phyloP scores from a whole-genome alignment of 2,888 invertebrate genomes.

The Hemaris fuciformis region DNA sequence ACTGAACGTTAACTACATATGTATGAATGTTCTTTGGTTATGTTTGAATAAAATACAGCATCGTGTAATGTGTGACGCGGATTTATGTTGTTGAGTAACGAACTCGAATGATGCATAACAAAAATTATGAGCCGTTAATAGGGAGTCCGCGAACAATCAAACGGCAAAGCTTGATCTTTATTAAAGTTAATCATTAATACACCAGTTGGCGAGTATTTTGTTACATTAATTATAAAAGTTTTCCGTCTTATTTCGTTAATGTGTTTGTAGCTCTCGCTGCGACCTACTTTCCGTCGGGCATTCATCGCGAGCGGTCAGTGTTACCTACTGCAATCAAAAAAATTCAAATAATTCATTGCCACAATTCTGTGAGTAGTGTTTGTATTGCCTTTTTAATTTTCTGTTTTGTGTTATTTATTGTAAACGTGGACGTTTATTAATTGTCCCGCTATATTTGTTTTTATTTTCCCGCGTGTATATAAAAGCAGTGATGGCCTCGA shows the following conservation, averaged over 20 bases:
- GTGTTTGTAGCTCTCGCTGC: constrained; percentile 47
- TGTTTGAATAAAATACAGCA: not conserved
- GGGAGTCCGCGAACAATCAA: constrained; percentile 1
- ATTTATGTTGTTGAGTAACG: not conserved
- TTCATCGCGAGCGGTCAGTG: constrained; percentile 40
- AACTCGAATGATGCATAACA: not conserved
- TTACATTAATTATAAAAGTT: constrained; percentile 61
- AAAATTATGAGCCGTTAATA: not conserved
- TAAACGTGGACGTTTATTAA: not conserved
- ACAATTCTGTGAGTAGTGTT: not conserved
- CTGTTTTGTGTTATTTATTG: not conserved
- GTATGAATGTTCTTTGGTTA: not conserved
- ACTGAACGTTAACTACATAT: not conserved
- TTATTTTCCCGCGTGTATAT: no score
- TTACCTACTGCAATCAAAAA: constrained; percentile 34
- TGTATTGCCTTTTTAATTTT: not conserved
- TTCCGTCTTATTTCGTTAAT: constrained; percentile 54
- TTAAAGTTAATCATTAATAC: constrained; percentile 40
- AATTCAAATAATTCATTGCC: constrained; percentile 12
- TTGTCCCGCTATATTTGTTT: not conserved
- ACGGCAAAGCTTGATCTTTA: constrained; percentile 20
- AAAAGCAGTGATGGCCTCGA: no score
- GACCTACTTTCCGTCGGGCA: constrained; percentile 47
- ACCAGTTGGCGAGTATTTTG: constrained; percentile 39
- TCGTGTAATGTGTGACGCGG: not conserved